These are phyloP conservation scores for Buphagus erythrorhynchus DNA, from an alignment of 2,797 vertebrate species.

Conservation along the genomic window DNA sequence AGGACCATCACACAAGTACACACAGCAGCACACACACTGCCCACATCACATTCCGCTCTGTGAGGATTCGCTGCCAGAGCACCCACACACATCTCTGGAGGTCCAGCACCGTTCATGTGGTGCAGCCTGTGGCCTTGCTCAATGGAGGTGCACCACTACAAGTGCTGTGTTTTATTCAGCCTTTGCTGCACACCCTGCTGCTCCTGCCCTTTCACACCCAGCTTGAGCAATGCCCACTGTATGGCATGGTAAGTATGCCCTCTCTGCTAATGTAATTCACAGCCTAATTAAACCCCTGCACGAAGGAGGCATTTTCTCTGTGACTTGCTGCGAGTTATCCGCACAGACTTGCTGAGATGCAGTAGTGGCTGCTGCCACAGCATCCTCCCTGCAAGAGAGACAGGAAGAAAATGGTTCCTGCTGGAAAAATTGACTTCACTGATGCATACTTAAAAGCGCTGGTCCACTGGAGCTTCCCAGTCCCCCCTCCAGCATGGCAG, in stretches of 20 bases:
- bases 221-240: not conserved
- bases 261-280: constrained; percentile 8
- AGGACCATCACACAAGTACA: not conserved
- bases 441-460: not conserved
- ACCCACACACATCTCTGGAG: accelerated
- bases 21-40: not conserved
- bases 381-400: not conserved
- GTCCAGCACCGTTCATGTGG: not conserved
- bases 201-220: not conserved
- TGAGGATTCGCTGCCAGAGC: not conserved
- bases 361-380: not conserved
- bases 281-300: not conserved
- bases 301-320: not conserved
- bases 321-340: not conserved
- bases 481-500: not conserved
- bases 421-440: not conserved
- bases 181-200: not conserved
- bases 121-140: accelerated
- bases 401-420: not conserved
- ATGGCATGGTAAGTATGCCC: not conserved
- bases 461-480: not conserved
- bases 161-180: not conserved
- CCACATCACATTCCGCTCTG: not conserved
- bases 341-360: not conserved
- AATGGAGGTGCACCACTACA: accelerated